Evolutionary conservation across 2,888 invertebrate genomes (phyloP).

Genomic region (Diarsia rubi): DNA sequence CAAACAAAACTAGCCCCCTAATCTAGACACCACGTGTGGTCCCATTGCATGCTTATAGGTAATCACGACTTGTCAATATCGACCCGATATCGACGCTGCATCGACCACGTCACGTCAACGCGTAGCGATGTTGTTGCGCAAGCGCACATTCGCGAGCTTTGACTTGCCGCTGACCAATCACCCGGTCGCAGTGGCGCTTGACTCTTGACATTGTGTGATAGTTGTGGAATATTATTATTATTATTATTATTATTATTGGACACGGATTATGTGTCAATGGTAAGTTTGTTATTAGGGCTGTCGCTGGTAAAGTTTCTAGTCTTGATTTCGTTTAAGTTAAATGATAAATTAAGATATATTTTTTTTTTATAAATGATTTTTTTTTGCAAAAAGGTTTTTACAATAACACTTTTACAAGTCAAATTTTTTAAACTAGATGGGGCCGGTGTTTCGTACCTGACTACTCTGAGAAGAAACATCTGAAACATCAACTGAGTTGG

Average conservation of each 20-base stretch:
- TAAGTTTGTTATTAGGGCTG: constrained; percentile 55
- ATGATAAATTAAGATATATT: no score
- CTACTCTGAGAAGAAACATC: no score
- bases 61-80: constrained; percentile 70
- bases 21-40: constrained; percentile 74
- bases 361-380: no score
- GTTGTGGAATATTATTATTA: no score
- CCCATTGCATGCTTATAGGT: constrained; percentile 65
- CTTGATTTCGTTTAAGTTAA: not conserved
- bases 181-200: constrained; percentile 59
- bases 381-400: no score
- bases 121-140: constrained; percentile 71
- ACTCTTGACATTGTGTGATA: constrained; percentile 81
- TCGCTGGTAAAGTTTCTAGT: not conserved
- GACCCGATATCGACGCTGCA: constrained; percentile 69
- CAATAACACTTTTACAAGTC: no score
- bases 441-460: no score
- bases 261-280: constrained; percentile 71
- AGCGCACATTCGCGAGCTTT: constrained; percentile 75
- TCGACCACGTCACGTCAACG: constrained; percentile 65
- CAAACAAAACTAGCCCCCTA: constrained; percentile 27
- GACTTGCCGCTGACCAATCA: constrained; percentile 64
- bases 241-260: no score
- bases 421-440: no score
- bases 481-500: no score